A percentile compares a stretch with the other conserved stretches of the same genome.
Conservation (phyloP, 2,113 vertebrate species). For the Coryphaenoides rupestris region DNA sequence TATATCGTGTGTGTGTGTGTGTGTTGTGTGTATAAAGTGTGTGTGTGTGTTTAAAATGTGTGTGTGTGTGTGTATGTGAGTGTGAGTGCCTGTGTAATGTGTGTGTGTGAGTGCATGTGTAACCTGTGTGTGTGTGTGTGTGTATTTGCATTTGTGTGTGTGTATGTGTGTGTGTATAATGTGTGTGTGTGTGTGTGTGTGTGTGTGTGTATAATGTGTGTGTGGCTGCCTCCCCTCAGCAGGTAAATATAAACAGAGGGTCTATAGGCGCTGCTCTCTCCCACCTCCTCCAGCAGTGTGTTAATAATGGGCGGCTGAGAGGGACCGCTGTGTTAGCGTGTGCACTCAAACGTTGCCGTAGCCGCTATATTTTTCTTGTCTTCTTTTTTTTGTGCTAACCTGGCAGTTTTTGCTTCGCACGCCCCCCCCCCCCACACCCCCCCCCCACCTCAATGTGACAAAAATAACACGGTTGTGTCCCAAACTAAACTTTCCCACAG, state of each 20-base stretch:
- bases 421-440: constrained; percentile 3
- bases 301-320: constrained; percentile 60
- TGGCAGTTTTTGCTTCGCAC: constrained; percentile 57
- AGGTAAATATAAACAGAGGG: constrained; percentile 60
- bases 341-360: constrained; percentile 46
- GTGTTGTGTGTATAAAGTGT: no score
- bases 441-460: constrained; percentile 62
- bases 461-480: constrained; percentile 95
- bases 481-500: constrained; percentile 98
- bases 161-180: no score
- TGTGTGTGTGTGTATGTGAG: no score
- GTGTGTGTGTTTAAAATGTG: no score
- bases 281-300: constrained; percentile 40
- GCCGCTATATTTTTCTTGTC: constrained; percentile 20
- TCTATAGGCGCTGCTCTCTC: neutral
- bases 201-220: constrained; percentile 49
- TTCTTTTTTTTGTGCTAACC: constrained; percentile 55
- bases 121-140: no score
- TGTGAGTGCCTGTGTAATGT: no score
- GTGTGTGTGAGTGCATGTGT: no score
- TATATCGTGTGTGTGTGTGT: no score
- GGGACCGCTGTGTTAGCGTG: constrained; percentile 56
- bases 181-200: no score
- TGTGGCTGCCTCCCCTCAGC: constrained; percentile 60
- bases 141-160: no score